Conservation (phyloP, 2,888 invertebrate species). For the Eupsilia transversa region DNA sequence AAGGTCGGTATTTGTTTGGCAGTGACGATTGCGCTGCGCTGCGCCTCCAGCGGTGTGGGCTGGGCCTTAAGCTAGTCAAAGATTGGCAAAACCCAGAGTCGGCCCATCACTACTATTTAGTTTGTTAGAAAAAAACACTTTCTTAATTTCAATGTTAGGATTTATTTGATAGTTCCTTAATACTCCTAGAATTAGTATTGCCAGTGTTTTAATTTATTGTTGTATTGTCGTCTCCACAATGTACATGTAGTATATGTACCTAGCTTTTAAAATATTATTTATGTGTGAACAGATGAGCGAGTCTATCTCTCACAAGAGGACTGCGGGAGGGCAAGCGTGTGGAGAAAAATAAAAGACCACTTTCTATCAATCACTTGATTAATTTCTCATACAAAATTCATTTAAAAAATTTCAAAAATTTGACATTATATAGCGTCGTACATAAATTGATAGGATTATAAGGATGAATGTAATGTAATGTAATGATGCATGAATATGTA, state of each 20-base stretch:
- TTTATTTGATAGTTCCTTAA: too few relatives aligned
- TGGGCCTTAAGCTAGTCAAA: too few relatives aligned
- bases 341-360: constrained; percentile 76
- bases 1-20: too few relatives aligned
- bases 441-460: constrained; percentile 88
- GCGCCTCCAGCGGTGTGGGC: too few relatives aligned
- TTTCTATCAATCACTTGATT: constrained; percentile 90
- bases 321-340: constrained; percentile 22
- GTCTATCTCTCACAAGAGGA: not conserved
- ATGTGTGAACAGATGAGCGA: not conserved
- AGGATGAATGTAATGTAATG: constrained; percentile 80
- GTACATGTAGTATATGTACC: not conserved
- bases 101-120: too few relatives aligned
- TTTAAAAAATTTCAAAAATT: constrained; percentile 90
- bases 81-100: too few relatives aligned
- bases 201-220: too few relatives aligned
- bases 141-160: too few relatives aligned
- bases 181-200: too few relatives aligned
- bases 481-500: constrained; percentile 76
- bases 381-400: constrained; percentile 90
- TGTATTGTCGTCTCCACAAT: too few relatives aligned
- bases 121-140: too few relatives aligned
- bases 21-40: too few relatives aligned
- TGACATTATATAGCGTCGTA: constrained; percentile 90
- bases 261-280: not conserved